Evolutionary conservation across 92 coral and sea anemone species (phyloP), one percentile per base, ranked within the genome.

Genomic region (Epizoanthus illoricatus): DNA sequence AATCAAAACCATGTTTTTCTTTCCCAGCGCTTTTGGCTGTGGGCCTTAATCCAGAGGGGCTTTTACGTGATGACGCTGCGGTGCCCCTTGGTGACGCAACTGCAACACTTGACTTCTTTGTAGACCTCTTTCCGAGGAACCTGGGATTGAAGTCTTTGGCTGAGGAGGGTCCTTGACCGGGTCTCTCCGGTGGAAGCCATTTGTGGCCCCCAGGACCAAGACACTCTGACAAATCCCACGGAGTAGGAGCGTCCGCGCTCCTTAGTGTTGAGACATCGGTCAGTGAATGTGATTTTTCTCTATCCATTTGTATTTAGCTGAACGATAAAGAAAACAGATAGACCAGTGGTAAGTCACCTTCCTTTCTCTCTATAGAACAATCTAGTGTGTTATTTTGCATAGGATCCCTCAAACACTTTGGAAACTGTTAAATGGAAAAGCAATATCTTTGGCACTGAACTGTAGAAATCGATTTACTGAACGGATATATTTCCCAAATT

Each of bases 111-210:
- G 82, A 63, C 13, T 45, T 75, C n/a, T 60, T 75, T 3, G 69
- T 10, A n/a, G 69, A 42, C 69, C 16, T 78, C 58, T 13, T 78
- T 78, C 59, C 24, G 1, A 33, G 42, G 65, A 60, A 60, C 36
- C 69, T 66, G 60, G 81, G 69, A 60, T 6, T 75, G 33, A 78
- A 78, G 12, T 64, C 82, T 40, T 13, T 41, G 15, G 71, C 15
- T 28, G 80, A 59, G 72, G 82, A 17, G 28, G 58, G 71, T 63
- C 54, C 61, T 78, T 78, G 71, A 57, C 70, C 18, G 9, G 72
- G 62, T 45, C 61, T 78, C 70, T 63, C 72, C 7, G 82, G 61
- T n/a, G 82, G 82, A 21, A 78, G 23, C 82, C 71, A 42, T 61
- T 78, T 42, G 28, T 78, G 82, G 24, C 72, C 71, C 60, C 5